Base-by-base conservation (phyloP, 2,113 vertebrate species). In the Pontoporia blainvillei region DNA sequence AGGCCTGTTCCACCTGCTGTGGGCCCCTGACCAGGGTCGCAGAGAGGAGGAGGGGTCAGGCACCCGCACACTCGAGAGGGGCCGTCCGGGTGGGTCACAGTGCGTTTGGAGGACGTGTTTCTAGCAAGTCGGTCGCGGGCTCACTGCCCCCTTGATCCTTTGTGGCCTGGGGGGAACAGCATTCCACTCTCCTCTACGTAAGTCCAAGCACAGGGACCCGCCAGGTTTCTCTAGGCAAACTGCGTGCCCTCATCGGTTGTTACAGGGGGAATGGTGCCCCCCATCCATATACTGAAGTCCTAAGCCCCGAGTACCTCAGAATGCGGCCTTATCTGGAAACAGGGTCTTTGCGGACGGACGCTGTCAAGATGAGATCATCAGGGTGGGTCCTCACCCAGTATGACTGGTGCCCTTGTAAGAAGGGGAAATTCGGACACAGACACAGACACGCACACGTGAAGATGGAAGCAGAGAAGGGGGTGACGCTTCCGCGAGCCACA, bases 31-130 rank as follows among this genome's bases (percentile, higher is more conserved):
- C 25, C 1, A 7, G 20, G 64, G 29, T 3, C 4, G 44, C 11
- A 17, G 88, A 64, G 88, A 81, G 25, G 29, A 27, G 11, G 17
- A 34, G 36, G 36, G 29, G 13, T 34, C 20, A 34, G 85, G 41
- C 25, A 71, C 27, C 8, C 34, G 79, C 36, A 27, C 12, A 29
- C 78, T 46, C 44, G 6, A 4, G 90, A 59, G 21, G 39, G 78
- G 9, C 9, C 0, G 0, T 0, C 2, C 8, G 23, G 23, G n/a
- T 44, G 62, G 31, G 15, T 57, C 79, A 64, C 13, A 1, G 5
- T 3, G 4, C 27, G 14, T 82, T 67, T 2, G 41, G 62, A 41
- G 10, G 5, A 52, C 21, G 31, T 23, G 6, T 27, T 92, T 25
- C 36, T 12, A 81, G 91, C 6, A 62, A 46, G 20, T 21, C 41